A percentile compares a stretch with the other conserved stretches of the same genome.
These are phyloP conservation scores for Aphelocoma californica DNA, from an alignment of 2,797 vertebrate genomes.

Conservation along the genomic window DNA sequence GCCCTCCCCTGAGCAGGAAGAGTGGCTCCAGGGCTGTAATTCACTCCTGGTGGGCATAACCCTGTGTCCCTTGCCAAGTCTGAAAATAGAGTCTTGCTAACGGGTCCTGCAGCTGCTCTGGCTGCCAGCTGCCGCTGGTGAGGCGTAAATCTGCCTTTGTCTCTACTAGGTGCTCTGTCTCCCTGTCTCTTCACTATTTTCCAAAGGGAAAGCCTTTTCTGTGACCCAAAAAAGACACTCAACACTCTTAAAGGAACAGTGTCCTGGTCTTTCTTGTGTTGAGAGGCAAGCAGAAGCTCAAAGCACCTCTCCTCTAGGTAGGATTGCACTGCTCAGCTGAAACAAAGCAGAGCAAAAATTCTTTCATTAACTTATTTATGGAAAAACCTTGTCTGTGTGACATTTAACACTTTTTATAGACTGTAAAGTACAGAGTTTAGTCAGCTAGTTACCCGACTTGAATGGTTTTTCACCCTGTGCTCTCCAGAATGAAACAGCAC, in stretches of 20 bases:
- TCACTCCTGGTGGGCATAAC: neutral
- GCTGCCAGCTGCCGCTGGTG: neutral
- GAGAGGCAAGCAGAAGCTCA: neutral
- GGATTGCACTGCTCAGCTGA: constrained; percentile 6
- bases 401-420: constrained; percentile 50
- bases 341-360: constrained; percentile 21
- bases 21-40: neutral
- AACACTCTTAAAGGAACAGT: neutral
- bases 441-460: constrained; percentile 5
- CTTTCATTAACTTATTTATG: constrained; percentile 50
- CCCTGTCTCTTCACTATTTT: neutral
- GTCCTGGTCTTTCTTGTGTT: neutral
- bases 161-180: neutral
- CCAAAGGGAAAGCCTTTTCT: neutral
- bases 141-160: neutral
- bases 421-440: constrained; percentile 36
- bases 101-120: neutral
- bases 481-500: neutral
- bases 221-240: neutral
- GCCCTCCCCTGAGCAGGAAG: neutral
- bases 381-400: constrained; percentile 9
- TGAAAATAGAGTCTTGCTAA: neutral
- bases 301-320: neutral
- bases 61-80: neutral
- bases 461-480: neutral